Percentiles rank a stretch among this genome's conserved stretches.
phyloP scores from a whole-genome alignment of 2,888 invertebrate genomes.

The Petrophora chlorosata region DNA sequence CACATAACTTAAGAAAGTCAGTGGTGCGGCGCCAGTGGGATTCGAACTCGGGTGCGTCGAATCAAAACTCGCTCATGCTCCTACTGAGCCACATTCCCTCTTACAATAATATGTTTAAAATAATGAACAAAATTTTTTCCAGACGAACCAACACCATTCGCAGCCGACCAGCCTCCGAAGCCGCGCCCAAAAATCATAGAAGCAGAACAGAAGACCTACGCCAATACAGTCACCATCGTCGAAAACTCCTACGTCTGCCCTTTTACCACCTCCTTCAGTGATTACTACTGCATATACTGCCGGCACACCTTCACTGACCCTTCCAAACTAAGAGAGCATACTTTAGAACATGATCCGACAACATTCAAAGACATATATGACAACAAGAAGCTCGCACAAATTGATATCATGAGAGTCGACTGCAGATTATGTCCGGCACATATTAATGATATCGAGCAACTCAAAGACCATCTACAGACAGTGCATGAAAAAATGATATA shows the following conservation, averaged over 20 bases:
- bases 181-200: conserved; percentile 45
- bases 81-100: too few relatives aligned
- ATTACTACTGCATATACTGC: conserved; percentile 67
- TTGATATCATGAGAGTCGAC: conserved; percentile 63
- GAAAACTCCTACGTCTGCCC: conserved; percentile 69
- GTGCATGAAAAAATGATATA: conserved; percentile 53
- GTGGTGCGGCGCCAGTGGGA: too few relatives aligned
- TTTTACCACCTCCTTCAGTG: conserved; percentile 65
- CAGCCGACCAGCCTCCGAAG: background rate
- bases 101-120: too few relatives aligned
- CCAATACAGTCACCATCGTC: conserved; percentile 57
- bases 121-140: conserved; percentile 29
- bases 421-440: conserved; percentile 59
- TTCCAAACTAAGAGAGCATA: conserved; percentile 59
- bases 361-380: conserved; percentile 53
- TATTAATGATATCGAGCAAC: conserved; percentile 52
- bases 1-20: too few relatives aligned
- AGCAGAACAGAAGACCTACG: conserved; percentile 48
- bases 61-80: too few relatives aligned
- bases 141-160: conserved; percentile 23
- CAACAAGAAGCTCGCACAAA: conserved; percentile 56
- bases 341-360: conserved; percentile 57
- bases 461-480: conserved; percentile 56
- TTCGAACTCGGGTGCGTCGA: too few relatives aligned
- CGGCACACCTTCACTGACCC: conserved; percentile 66